Evolutionary conservation across 2,113 vertebrate genomes (phyloP).

Genomic region (Physeter macrocephalus): DNA sequence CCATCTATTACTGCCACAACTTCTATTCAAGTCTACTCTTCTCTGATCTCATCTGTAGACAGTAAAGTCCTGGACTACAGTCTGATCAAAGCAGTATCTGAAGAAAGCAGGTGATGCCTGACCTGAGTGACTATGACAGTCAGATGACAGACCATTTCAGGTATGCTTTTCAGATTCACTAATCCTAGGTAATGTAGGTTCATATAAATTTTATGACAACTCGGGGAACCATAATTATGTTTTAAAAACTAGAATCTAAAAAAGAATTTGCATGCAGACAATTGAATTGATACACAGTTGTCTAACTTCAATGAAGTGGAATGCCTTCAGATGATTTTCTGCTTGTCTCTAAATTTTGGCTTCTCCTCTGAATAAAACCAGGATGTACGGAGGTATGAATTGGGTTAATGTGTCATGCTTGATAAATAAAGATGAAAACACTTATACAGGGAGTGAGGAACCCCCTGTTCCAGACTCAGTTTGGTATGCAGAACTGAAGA

Average conservation of each 20-base stretch:
- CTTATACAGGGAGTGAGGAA: background rate
- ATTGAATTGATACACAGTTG: background rate
- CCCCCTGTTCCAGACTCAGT: background rate
- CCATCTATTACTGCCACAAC: background rate
- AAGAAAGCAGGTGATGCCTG: background rate
- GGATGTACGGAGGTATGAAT: background rate
- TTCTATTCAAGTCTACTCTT: background rate
- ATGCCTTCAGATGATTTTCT: background rate
- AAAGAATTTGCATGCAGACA: background rate
- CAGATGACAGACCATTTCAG: background rate
- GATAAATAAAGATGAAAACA: background rate
- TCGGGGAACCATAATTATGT: background rate
- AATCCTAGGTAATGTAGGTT: background rate
- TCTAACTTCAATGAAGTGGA: background rate
- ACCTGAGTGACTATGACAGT: background rate
- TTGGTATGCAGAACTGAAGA: background rate
- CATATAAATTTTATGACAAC: background rate
- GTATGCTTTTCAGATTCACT: background rate
- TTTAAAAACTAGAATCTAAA: background rate
- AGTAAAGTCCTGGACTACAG: background rate
- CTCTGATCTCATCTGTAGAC: slow-evolving; percentile 8
- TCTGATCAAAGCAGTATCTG: slow-evolving; percentile 20
- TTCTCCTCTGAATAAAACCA: background rate
- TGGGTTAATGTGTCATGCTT: background rate
- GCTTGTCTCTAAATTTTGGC: background rate